Evolutionary conservation across 2,888 invertebrate genomes (phyloP), one percentile per base, ranked within the genome.

Genomic region (Synergus japonicus): DNA sequence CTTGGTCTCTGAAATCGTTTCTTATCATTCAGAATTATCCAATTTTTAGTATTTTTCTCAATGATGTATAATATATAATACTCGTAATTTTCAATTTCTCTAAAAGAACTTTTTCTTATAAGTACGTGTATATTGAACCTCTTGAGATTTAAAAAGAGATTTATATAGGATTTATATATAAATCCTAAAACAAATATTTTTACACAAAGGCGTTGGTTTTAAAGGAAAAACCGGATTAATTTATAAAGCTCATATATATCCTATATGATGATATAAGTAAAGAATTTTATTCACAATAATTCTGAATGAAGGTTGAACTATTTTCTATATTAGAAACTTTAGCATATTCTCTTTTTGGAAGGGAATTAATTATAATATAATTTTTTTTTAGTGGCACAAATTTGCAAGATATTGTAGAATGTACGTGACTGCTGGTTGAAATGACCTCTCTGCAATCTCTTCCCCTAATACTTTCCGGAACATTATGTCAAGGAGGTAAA

Each of bases 361-460:
- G 2, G 0, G n/a, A 22, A 12, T 22, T 4, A 12, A 60, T 22
- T 60, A 22, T 3, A 60, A 60, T 1, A 1, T 13, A 12, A 10
- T 29, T 60, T 60, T 12, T 12, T 12, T 22, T 12, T n/a, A 60
- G 12, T 4, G 10, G 22, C 46, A 46, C 46, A 60, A 73, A 73
- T 73, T 54, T 73, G 49, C 37, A 73, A 73, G 69, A n/a, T 73
- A 54, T 73, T 73, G 15, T 41, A 22, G 15, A 49, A n/a, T 9
- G 37, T 9, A 41, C 18, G 54, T 66, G 66, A 64, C 64, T 29
- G 18, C 4, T 37, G 29, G 13, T 64, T 4, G 29, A 64, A 64
- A 64, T 22, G 67, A 54, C n/a, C 73, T 54, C 8, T 54, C 37
- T 54, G 22, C 15, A 54, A 69, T 69, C 29, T n/a, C 49, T 54